Conservation (phyloP, 2,888 invertebrate genomes). For the Panzeria rudis region DNA sequence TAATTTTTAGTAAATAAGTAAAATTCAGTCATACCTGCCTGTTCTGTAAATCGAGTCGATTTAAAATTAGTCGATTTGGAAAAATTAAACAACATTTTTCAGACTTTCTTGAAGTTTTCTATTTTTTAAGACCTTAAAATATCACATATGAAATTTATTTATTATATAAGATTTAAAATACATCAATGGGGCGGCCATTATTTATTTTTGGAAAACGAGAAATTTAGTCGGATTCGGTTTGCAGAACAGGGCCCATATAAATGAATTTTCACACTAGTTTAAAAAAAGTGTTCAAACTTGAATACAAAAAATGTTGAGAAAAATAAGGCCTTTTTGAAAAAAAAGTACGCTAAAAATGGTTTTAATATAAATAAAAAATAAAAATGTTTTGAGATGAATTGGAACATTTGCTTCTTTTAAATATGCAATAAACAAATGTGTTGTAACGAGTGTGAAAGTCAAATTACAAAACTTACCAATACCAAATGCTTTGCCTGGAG, state of each 20-base stretch:
- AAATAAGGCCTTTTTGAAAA: neutral
- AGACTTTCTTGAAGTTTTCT: no score
- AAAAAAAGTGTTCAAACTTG: conserved; percentile 2
- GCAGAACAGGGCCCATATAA: no score
- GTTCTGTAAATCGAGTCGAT: no score
- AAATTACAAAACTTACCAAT: conserved; percentile 86
- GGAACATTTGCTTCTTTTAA: conserved; percentile 46
- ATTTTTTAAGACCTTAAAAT: no score
- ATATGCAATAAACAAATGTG: conserved; percentile 46
- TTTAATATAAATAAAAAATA: conserved; percentile 32
- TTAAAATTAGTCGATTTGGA: no score
- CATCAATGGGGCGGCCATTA: no score
- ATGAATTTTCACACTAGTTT: conserved; percentile 36
- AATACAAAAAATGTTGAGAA: neutral
- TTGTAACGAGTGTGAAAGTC: conserved; percentile 7
- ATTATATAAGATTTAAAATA: no score
- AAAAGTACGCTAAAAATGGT: conserved; percentile 11
- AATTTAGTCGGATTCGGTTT: no score
- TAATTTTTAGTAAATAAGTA: conserved; percentile 19
- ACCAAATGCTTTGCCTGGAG: conserved; percentile 90
- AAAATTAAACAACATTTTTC: no score
- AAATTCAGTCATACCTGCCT: conserved; percentile 44
- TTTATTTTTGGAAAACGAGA: no score
- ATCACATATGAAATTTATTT: no score
- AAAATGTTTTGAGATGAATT: conserved; percentile 53